Evolutionary conservation across 2,113 vertebrate species (phyloP).

Genomic region (Coptodon bakossiorum): DNA sequence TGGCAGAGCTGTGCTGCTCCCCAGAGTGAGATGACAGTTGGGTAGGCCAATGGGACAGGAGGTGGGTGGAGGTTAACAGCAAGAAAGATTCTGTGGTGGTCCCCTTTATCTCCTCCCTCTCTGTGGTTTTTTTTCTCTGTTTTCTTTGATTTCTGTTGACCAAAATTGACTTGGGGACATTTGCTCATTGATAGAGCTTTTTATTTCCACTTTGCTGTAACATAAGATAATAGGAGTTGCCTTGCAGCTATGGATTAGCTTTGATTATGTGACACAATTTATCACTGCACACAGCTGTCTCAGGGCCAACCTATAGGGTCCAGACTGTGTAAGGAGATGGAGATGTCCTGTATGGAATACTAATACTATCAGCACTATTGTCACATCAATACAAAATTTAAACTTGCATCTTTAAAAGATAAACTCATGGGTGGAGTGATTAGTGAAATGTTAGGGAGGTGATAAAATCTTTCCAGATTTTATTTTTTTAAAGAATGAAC

Average conservation of each 20-base stretch:
- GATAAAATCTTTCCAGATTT: neutral
- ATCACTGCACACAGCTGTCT: constrained; percentile 38
- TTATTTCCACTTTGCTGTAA: constrained; percentile 47
- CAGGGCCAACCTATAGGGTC: neutral
- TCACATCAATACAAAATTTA: neutral
- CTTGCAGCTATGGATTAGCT: constrained; percentile 48
- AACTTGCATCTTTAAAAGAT: neutral
- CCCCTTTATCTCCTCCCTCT: constrained; percentile 30
- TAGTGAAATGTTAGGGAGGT: neutral
- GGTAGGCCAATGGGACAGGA: constrained; percentile 47
- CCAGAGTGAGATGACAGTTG: constrained; percentile 38
- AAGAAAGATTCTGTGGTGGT: constrained; percentile 2
- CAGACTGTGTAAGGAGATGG: neutral
- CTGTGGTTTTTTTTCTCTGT: neutral
- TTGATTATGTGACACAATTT: constrained; percentile 60
- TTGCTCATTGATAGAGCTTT: constrained; percentile 33
- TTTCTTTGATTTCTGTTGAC: constrained; percentile 56
- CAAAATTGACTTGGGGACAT: constrained; percentile 48
- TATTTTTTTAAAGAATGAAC: neutral
- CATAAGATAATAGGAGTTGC: constrained; percentile 38
- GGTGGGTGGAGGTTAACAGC: constrained; percentile 28
- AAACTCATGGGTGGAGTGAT: neutral
- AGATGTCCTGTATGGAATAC: neutral
- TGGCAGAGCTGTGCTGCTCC: constrained; percentile 24
- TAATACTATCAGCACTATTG: neutral